A percentile compares a stretch with the other conserved stretches of the same genome.
Conservation (phyloP, 2,113 vertebrate species). For the Megaceryle torquata region DNA sequence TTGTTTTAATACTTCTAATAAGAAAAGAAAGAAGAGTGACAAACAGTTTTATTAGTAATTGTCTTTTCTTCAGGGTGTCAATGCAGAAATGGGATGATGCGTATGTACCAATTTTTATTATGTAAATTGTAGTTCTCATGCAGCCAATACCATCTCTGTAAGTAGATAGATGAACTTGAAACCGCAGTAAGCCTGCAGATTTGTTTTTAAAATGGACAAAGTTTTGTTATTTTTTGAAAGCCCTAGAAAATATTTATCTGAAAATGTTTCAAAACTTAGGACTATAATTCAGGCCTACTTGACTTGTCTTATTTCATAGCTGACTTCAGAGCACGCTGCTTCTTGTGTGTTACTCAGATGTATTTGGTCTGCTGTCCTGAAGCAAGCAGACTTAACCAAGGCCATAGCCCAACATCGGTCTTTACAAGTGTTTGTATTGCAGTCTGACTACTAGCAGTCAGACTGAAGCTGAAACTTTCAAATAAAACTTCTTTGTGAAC, state of each 20-base stretch:
- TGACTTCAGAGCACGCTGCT: not conserved
- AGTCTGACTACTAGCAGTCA: not conserved
- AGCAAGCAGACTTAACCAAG: not conserved
- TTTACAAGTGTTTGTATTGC: not conserved
- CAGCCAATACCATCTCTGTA: not conserved
- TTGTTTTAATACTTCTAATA: not conserved
- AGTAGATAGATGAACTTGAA: not conserved
- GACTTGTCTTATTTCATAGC: not conserved
- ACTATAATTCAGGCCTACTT: not conserved
- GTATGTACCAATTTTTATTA: not conserved
- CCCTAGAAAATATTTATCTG: not conserved
- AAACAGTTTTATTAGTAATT: not conserved
- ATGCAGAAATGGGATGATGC: not conserved
- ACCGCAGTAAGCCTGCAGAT: not conserved
- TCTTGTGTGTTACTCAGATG: not conserved
- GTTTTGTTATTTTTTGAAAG: not conserved
- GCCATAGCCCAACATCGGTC: not conserved
- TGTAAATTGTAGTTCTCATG: not conserved
- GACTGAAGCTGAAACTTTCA: not conserved
- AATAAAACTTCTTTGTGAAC: not conserved
- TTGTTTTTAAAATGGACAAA: not conserved
- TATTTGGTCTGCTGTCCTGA: not conserved
- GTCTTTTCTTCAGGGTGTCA: not conserved
- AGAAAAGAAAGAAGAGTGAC: not conserved
- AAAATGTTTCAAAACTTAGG: not conserved